Evolutionary conservation across 2,888 invertebrate species (phyloP), one percentile per base, ranked within the genome.

Genomic region (Ormia ochracea): DNA sequence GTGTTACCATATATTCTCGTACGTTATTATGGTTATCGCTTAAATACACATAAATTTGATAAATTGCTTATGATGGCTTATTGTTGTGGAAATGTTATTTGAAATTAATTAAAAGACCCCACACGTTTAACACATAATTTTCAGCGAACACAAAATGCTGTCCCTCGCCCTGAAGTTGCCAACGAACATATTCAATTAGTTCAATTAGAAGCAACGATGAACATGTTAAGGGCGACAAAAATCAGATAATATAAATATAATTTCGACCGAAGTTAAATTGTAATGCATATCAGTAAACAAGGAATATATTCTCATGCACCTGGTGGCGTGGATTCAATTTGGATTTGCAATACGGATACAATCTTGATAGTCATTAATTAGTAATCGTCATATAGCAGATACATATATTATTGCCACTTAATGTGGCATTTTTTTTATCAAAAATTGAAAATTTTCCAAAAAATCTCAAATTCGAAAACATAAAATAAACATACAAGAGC

Each of bases 11-110:
- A n/a, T n/a, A n/a, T n/a, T n/a, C n/a, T n/a, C n/a, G n/a, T n/a
- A n/a, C 58, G 31, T 74, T 65, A 31, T 48, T 76, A 14, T 69
- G 63, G 59, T 69, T 75, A 75, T 66, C 74, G 79, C 70, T 79
- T 79, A 77, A 70, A 75, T 59, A 58, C 33, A 36, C 33, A 58
- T 59, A 70, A 75, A 56, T 59, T 70, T 79, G 75, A 79, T 79
- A 75, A 79, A 79, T 79, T 75, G 38, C 43, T 79, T 75, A 65
- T 79, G 79, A 75, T 75, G 79, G 79, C 52, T 59, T 59, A 74
- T 79, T 79, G 79, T 79, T 56, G 74, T 79, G 61, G 70, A 79
- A 79, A 79, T 75, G 79, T 79, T 75, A 56, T 56, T 63, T 69
- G 59, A 65, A 74, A 58, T 74, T 63, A 78, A 79, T 59, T 74